Conservation (phyloP, 2,888 invertebrate species). For the Eristalis intricaria region DNA sequence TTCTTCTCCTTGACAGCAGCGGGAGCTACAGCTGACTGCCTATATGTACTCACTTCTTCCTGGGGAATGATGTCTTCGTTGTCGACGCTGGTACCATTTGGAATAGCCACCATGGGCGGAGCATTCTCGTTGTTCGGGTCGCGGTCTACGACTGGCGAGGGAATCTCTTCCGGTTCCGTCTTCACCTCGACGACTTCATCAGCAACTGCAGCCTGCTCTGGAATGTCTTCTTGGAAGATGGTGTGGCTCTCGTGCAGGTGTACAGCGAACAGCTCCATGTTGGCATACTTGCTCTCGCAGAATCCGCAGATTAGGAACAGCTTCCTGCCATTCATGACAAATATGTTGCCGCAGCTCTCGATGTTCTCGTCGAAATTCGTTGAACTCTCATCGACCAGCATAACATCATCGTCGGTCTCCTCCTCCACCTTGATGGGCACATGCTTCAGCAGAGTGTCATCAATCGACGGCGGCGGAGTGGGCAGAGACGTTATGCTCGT, state of each 20-base stretch:
- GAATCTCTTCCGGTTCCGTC: constrained; percentile 39
- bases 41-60: constrained; percentile 71
- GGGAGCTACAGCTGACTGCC: constrained; percentile 9
- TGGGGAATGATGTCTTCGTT: constrained; percentile 57
- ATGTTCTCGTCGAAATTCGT: constrained; percentile 55
- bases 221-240: constrained; percentile 31
- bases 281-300: constrained; percentile 76
- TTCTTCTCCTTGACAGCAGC: constrained; percentile 10
- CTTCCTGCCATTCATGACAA: constrained; percentile 73
- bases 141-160: background rate
- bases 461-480: constrained; percentile 34
- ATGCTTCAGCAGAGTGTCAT: constrained; percentile 55
- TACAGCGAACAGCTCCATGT: constrained; percentile 74
- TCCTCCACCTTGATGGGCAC: constrained; percentile 62
- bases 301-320: constrained; percentile 75
- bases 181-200: constrained; percentile 1
- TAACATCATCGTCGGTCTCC: constrained; percentile 32
- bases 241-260: constrained; percentile 77
- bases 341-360: constrained; percentile 77
- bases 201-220: background rate
- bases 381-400: constrained; percentile 11
- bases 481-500: constrained; percentile 14
- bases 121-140: constrained; percentile 69
- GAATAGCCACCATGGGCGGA: constrained; percentile 73
- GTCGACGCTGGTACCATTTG: constrained; percentile 46